Evolutionary conservation across 2,113 vertebrate species (phyloP), one percentile per base, ranked within the genome.

Genomic region (Lamprologus speciosus): DNA sequence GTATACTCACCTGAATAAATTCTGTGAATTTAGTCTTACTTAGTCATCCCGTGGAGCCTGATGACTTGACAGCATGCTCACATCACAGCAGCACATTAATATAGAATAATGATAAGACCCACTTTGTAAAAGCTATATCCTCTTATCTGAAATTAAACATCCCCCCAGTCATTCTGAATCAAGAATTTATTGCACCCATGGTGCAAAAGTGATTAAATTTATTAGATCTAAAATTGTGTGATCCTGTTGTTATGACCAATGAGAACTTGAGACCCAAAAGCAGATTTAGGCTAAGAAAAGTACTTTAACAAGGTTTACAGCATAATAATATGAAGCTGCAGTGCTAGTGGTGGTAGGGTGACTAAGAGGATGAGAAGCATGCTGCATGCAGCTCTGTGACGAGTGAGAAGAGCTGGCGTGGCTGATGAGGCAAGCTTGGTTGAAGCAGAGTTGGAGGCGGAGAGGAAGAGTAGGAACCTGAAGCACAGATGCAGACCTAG

Each of bases 61-160:
- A 87, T 87, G 84, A 14, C 55, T 88, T 87, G n/a, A 83, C 80
- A 84, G 55, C 70, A 73, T 45, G 70, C 84, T 85, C 54, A 80
- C 45, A 82, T 83, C 79, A 47, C 17, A 42, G 58, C 21, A 7
- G 16, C n/a, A 47, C 50, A 82, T 79, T 68, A 83, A 87, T 80
- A 87, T 83, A 35, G 68, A 89, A 58, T 35, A 35, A 81, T n/a
- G 88, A 93, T 93, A 87, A 89, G 85, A 84, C 19, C 47, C 26
- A 4, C 63, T 90, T 68, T 83, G 89, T 88, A 84, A 87, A 82
- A 93, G 78, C 87, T 45, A 21, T 73, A 63, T 19, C 60, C 28
- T 11, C 19, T 81, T 92, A 94, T 95, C 91, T 88, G 58, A 94
- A 92, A 94, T 94, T 88, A 92, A 94, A 84, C 86, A 85, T 42